A percentile compares a stretch with the other conserved stretches of the same genome.
Evolutionary conservation across 2,113 vertebrate genomes (phyloP).

Genomic region (Indicator maculatus): DNA sequence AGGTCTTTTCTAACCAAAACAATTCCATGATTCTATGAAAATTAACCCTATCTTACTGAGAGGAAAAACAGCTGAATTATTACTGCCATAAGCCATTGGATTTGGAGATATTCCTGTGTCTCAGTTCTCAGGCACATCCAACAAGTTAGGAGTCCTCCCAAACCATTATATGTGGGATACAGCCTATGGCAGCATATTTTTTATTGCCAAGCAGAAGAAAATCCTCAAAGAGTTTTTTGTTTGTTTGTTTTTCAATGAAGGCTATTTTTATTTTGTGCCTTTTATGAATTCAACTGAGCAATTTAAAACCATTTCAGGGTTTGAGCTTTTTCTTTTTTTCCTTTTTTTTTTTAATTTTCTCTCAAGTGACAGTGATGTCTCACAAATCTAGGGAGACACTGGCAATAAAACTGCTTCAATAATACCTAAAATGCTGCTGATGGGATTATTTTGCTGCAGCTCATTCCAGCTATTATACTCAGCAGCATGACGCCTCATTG

Average conservation of each 20-base stretch:
- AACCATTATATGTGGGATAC: rapidly evolving
- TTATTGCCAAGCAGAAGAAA: neutral
- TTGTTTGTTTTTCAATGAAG: neutral
- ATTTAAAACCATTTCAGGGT: neutral
- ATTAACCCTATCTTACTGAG: neutral
- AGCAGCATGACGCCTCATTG: slow-evolving; percentile 4
- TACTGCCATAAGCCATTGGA: neutral
- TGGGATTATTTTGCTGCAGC: slow-evolving; percentile 41
- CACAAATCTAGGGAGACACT: neutral
- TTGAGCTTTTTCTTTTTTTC: neutral
- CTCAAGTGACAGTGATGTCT: neutral
- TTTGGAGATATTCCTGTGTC: neutral
- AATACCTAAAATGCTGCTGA: neutral
- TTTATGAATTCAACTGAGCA: neutral
- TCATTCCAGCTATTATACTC: slow-evolving; percentile 41
- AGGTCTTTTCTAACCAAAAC: no score
- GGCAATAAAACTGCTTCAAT: neutral
- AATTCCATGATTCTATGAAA: neutral
- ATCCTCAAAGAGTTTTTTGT: neutral
- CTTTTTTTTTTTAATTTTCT: no score
- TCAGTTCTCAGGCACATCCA: neutral
- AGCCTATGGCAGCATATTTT: neutral
- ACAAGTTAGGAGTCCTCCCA: neutral
- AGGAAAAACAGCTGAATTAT: neutral
- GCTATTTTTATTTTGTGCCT: neutral